A percentile compares a stretch with the other conserved stretches of the same genome.
These are phyloP conservation scores for Taenaris catops DNA, from an alignment of 2,888 invertebrate species.

Conservation along the genomic window DNA sequence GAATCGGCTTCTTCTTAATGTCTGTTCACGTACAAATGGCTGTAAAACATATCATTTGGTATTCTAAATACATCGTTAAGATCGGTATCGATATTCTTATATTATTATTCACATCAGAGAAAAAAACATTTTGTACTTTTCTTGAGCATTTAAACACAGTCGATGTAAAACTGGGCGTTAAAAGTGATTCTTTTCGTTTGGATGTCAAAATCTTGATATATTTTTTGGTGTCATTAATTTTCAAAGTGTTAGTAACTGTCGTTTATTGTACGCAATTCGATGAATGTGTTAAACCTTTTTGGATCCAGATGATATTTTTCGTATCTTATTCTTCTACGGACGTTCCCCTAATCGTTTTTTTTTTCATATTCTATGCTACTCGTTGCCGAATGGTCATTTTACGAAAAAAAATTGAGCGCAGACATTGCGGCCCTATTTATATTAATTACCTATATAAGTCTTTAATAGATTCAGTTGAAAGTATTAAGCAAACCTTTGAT, in stretches of 20 bases:
- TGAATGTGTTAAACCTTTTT: not conserved
- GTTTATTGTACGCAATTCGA: constrained; percentile 1
- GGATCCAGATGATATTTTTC: not conserved
- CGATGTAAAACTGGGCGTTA: constrained; percentile 1
- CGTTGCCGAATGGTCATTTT: constrained; percentile 4
- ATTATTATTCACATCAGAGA: constrained; percentile 1
- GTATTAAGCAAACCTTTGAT: constrained; percentile 8
- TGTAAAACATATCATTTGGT: not conserved
- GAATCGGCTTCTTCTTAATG: not conserved
- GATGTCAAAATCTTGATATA: constrained; percentile 5
- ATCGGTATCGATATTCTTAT: not conserved
- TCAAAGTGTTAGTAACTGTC: not conserved
- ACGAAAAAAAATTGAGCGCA: not conserved
- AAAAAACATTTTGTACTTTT: constrained; percentile 11
- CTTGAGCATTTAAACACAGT: constrained; percentile 1
- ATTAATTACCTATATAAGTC: constrained; percentile 8
- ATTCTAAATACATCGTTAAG: not conserved
- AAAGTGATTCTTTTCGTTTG: not conserved
- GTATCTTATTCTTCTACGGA: constrained; percentile 2
- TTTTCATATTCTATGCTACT: constrained; percentile 5
- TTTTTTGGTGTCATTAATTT: not conserved
- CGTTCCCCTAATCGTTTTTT: not conserved
- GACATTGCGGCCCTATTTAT: not conserved
- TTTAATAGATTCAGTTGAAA: constrained; percentile 13
- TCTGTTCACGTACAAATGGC: not conserved